Evolutionary conservation across 2,888 invertebrate species (phyloP).

Genomic region (Brachynemurus nebulosus): DNA sequence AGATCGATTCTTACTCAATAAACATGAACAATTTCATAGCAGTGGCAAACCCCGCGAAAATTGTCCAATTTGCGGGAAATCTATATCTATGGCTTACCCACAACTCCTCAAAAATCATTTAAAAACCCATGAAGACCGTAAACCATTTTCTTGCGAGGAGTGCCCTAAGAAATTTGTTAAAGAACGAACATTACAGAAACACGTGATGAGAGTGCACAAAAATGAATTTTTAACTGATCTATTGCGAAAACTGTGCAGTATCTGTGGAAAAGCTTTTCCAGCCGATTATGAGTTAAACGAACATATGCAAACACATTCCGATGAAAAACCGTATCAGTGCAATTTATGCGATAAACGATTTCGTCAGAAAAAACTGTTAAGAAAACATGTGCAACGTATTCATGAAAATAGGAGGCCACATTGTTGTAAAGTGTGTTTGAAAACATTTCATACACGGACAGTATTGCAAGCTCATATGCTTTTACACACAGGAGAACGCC

Average conservation of each 20-base stretch:
- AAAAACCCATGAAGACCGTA: too few relatives aligned
- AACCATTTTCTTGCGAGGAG: constrained; percentile 29
- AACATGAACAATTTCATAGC: too few relatives aligned
- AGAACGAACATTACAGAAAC: constrained; percentile 12
- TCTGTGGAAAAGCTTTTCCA: background rate
- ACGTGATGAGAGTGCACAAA: background rate
- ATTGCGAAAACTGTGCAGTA: background rate
- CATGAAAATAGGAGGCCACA: background rate
- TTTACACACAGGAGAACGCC: constrained; percentile 4
- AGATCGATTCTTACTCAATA: too few relatives aligned
- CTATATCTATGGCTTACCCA: too few relatives aligned
- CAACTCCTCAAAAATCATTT: too few relatives aligned
- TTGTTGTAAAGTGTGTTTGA: background rate
- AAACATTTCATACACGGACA: background rate
- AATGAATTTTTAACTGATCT: background rate
- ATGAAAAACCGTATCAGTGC: background rate
- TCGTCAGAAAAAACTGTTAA: background rate
- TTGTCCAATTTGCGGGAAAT: too few relatives aligned
- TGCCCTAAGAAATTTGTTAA: constrained; percentile 32
- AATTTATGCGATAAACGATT: background rate
- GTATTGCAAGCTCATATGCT: constrained; percentile 23
- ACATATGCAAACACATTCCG: background rate
- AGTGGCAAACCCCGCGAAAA: too few relatives aligned
- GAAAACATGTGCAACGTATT: background rate
- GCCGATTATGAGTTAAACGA: background rate